Percentiles rank a stretch among this genome's conserved stretches.
These are phyloP conservation scores for Cnemophilus loriae DNA, from an alignment of 2,113 vertebrate genomes.

Conservation along the genomic window DNA sequence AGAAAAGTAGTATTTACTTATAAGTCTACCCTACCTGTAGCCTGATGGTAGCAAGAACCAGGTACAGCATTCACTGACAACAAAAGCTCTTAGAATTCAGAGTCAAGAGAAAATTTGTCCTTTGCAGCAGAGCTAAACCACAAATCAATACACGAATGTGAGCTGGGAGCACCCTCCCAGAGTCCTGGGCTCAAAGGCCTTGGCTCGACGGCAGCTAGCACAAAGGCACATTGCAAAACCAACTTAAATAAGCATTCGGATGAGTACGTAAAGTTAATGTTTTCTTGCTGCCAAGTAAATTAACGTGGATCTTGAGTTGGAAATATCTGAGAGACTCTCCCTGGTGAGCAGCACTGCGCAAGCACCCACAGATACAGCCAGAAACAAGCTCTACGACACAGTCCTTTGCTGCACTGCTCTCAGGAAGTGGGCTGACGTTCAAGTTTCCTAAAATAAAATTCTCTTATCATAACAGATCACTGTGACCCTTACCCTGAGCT, in stretches of 20 bases:
- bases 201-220: background rate
- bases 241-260: background rate
- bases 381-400: background rate
- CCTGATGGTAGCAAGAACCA: background rate
- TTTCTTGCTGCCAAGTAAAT: background rate
- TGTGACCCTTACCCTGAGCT: background rate
- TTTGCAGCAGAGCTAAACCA: background rate
- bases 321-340: background rate
- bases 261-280: background rate
- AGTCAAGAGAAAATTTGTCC: background rate
- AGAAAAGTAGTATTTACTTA: background rate
- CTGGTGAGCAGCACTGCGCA: background rate
- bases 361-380: background rate
- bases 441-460: background rate
- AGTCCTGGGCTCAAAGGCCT: background rate
- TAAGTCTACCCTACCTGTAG: background rate
- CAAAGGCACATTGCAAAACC: background rate
- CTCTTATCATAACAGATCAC: background rate
- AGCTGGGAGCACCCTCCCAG: background rate
- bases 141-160: rapidly evolving
- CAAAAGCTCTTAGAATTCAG: background rate
- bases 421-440: background rate
- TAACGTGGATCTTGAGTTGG: background rate
- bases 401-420: background rate
- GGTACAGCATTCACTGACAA: background rate